These are phyloP conservation scores for Stigmatopora nigra DNA, from an alignment of 2,113 vertebrate genomes.

Conservation along the genomic window DNA sequence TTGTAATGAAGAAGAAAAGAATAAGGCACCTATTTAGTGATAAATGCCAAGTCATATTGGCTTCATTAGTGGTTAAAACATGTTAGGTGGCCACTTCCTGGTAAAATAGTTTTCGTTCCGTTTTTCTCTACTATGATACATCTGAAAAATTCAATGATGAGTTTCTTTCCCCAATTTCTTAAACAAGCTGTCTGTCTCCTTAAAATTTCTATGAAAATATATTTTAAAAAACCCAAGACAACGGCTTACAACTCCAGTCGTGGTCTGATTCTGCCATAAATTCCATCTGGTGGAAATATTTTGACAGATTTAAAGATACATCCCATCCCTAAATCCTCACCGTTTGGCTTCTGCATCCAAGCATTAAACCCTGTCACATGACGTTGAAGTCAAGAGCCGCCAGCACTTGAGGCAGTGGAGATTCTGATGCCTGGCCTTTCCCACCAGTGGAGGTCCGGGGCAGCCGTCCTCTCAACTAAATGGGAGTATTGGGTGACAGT, in stretches of 20 bases:
- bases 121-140: too few species aligned
- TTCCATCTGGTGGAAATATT: slow-evolving; percentile 67
- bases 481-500: slow-evolving; percentile 61
- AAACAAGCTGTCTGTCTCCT: too few species aligned
- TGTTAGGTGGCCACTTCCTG: too few species aligned
- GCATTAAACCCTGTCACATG: slow-evolving; percentile 67
- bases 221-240: slow-evolving; percentile 28
- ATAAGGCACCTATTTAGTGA: slow-evolving; percentile 52
- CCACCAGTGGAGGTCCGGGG: slow-evolving; percentile 50
- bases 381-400: slow-evolving; percentile 55
- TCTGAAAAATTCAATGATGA: too few species aligned
- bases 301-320: slow-evolving; percentile 69
- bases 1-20: slow-evolving; percentile 45
- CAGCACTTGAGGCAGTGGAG: slow-evolving; percentile 52
- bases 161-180: too few species aligned
- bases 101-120: too few species aligned
- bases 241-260: slow-evolving; percentile 58
- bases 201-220: too few species aligned
- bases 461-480: slow-evolving; percentile 44
- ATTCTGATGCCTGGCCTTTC: slow-evolving; percentile 58
- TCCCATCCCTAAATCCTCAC: slow-evolving; percentile 62
- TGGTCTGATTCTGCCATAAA: slow-evolving; percentile 61
- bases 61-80: too few species aligned
- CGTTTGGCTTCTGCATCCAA: slow-evolving; percentile 58
- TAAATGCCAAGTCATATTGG: too few species aligned